Percentiles rank a stretch among this genome's conserved stretches.
Evolutionary conservation across 1,140 invertebrate species (phyloP).

Genomic region (Geopemphigus sp.): DNA sequence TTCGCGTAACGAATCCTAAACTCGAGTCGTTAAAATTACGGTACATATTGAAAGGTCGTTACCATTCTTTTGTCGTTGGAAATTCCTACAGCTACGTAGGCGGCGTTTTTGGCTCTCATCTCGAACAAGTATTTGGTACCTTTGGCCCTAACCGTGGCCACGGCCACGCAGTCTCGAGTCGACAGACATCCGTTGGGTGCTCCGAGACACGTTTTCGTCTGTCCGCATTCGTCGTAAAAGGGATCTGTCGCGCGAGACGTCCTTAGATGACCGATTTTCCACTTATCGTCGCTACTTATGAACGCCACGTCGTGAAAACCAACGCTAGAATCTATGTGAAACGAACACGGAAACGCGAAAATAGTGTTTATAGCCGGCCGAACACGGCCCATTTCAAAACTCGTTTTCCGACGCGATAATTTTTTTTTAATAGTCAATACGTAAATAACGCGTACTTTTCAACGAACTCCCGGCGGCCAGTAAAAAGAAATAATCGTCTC

Average conservation of each 20-base stretch:
- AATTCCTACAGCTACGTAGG: conserved; percentile 74
- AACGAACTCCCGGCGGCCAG: conserved; percentile 67
- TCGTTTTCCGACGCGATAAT: too few relatives aligned
- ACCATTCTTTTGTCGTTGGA: conserved; percentile 72
- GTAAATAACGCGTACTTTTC: conserved; percentile 59
- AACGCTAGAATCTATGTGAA: conserved; percentile 60
- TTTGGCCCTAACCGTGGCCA: conserved; percentile 67
- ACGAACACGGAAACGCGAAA: not conserved
- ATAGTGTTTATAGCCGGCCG: too few relatives aligned
- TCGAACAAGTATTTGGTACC: conserved; percentile 70
- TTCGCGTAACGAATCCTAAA: too few relatives aligned
- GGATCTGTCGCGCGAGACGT: conserved; percentile 58
- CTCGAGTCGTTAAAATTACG: too few relatives aligned
- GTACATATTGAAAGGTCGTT: conserved; percentile 50
- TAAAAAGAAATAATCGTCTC: conserved; percentile 70
- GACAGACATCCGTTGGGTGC: conserved; percentile 66
- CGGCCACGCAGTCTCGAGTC: conserved; percentile 66
- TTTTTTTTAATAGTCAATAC: too few relatives aligned
- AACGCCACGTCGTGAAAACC: conserved; percentile 65
- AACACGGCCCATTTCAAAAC: too few relatives aligned
- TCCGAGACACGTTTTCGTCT: conserved; percentile 78
- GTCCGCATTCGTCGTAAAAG: conserved; percentile 73
- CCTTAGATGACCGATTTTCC: conserved; percentile 53
- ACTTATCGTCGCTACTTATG: conserved; percentile 58
- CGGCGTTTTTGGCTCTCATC: conserved; percentile 58